Percentiles rank a stretch among this genome's conserved stretches.
These are phyloP conservation scores for Idaea aversata DNA, from an alignment of 2,888 invertebrate species.

Conservation along the genomic window DNA sequence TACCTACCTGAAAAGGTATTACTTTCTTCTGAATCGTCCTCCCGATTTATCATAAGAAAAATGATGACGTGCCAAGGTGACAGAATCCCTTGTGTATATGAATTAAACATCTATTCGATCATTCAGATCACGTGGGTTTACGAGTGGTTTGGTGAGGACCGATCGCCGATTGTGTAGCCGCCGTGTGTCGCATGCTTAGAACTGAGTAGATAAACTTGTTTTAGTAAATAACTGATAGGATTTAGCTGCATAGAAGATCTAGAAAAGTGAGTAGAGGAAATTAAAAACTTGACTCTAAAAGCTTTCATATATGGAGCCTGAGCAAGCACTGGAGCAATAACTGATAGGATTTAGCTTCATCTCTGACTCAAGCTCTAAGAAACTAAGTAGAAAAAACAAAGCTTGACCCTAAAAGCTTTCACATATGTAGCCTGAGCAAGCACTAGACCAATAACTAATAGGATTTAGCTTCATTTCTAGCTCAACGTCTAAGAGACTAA, in stretches of 20 bases:
- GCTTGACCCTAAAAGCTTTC: too few relatives aligned
- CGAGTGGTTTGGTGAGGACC: neutral
- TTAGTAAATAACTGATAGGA: neutral
- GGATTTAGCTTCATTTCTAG: neutral
- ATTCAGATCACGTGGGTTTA: constrained; percentile 1
- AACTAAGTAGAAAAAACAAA: too few relatives aligned
- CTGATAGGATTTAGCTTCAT: too few relatives aligned
- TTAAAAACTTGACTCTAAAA: neutral
- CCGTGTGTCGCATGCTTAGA: neutral
- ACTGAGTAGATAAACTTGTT: neutral
- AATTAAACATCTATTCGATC: neutral
- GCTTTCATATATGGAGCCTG: too few relatives aligned
- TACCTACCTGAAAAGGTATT: neutral
- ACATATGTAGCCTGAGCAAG: too few relatives aligned
- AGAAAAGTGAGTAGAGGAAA: neutral
- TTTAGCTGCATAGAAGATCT: neutral
- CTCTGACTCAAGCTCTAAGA: too few relatives aligned
- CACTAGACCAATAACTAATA: neutral
- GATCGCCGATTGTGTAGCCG: neutral
- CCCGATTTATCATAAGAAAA: neutral
- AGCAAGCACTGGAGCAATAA: too few relatives aligned
- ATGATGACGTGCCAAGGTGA: neutral
- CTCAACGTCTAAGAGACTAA: too few relatives aligned
- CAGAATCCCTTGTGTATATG: neutral
- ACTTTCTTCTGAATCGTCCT: neutral